Conservation (phyloP, 2,113 vertebrate species). For the Stercorarius parasiticus region DNA sequence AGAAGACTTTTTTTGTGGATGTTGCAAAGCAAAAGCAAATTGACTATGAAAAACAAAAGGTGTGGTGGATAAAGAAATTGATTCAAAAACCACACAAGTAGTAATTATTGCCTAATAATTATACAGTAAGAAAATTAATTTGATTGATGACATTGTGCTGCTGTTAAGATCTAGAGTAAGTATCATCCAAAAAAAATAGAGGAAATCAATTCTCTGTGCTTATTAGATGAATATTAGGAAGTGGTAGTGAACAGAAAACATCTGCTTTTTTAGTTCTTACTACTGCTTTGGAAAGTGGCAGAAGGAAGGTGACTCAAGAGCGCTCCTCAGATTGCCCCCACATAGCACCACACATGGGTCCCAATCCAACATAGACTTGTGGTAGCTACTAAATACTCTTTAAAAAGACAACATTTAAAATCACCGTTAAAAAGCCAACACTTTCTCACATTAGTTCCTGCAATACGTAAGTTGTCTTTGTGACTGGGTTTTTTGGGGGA, state of each 20-base stretch:
- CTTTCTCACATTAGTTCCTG: not conserved
- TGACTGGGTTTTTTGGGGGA: fast-evolving
- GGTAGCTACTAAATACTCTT: not conserved
- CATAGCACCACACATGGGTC: not conserved
- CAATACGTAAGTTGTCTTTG: not conserved
- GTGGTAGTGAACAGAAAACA: not conserved
- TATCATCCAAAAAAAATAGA: not conserved
- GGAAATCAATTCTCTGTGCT: not conserved
- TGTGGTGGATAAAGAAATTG: not conserved
- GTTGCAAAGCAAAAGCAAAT: not conserved
- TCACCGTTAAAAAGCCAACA: not conserved
- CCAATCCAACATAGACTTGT: not conserved
- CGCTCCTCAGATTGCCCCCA: fast-evolving
- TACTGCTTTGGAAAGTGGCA: not conserved
- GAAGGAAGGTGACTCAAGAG: not conserved
- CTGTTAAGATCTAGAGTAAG: not conserved
- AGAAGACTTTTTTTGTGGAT: not conserved
- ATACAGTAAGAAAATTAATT: not conserved
- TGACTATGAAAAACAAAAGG: not conserved
- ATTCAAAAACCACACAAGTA: not conserved
- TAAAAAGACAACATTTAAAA: not conserved
- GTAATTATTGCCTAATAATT: not conserved
- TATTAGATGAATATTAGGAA: not conserved
- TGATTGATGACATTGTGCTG: not conserved
- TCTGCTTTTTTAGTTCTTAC: not conserved